Conservation (phyloP, 1,140 invertebrate genomes). For the Lanistes nyassanus region DNA sequence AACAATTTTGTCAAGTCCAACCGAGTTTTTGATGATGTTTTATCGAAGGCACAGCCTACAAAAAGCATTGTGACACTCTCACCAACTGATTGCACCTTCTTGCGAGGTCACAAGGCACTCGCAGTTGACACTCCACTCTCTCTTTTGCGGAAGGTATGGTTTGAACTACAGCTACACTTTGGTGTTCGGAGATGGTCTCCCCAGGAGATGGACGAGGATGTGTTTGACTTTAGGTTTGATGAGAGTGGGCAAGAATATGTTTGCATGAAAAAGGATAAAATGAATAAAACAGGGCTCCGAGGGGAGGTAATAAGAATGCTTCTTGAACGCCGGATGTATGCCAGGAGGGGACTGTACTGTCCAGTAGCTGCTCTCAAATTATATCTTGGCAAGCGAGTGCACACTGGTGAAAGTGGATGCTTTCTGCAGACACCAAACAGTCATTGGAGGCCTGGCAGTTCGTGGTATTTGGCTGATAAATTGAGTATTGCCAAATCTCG, state of each 20-base stretch:
- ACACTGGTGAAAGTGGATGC: not conserved
- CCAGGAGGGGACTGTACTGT: constrained; percentile 23
- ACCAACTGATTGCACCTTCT: constrained; percentile 1
- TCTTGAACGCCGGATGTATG: constrained; percentile 3
- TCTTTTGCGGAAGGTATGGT: constrained; percentile 35
- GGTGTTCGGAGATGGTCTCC: constrained; percentile 19
- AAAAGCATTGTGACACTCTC: not conserved
- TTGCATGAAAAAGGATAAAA: constrained; percentile 1
- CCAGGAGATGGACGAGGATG: constrained; percentile 12
- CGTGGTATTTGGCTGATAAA: constrained; percentile 27
- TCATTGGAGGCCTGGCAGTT: not conserved
- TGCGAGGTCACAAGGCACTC: constrained; percentile 14
- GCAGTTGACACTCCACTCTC: constrained; percentile 25
- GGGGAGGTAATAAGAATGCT: constrained; percentile 4
- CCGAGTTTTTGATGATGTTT: constrained; percentile 10
- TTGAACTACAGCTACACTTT: constrained; percentile 37
- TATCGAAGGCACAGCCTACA: constrained; percentile 15
- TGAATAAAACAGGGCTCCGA: constrained; percentile 3
- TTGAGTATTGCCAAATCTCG: constrained; percentile 24
- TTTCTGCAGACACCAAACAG: constrained; percentile 19
- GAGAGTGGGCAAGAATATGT: constrained; percentile 3
- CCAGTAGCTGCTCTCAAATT: constrained; percentile 30
- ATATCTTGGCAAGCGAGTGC: constrained; percentile 16
- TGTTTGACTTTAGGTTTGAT: constrained; percentile 17
- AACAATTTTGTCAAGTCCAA: constrained; percentile 1